Base-by-base conservation (phyloP, 2,888 invertebrate species). In the Palloptera scutellata region DNA sequence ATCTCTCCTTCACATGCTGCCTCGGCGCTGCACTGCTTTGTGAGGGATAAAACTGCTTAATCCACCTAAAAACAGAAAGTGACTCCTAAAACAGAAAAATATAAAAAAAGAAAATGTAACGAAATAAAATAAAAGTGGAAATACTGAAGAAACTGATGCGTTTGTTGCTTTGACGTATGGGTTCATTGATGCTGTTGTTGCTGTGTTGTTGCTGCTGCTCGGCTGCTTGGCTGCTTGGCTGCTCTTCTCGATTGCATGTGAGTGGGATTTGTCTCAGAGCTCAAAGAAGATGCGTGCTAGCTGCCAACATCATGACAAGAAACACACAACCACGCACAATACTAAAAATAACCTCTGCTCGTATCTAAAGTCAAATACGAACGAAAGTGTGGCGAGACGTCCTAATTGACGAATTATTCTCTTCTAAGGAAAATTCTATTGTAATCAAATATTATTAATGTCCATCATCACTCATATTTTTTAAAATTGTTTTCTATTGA, bases 161-260 rank as follows among this genome's bases (percentile, higher is more conserved):
- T 65, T 65, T 65, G 64, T 60, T 65, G 59, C 59, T 81, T 81
- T 81, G 81, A 81, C 82, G 80, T 81, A 81, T 82, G 81, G 77
- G 82, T 82, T 80, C 81, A 78, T 78, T 81, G 74, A 72, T 72
- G 70, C 41, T 52, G 59, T 58, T 58, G 58, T 12, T 78, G 79
- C 15, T 19, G 53, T 53, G 53, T 19, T 19, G 19, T 1, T 11
- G 53, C 8, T 53, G 19, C 17, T 12, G 19, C 54, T 63, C 55
- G 48, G 57, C 57, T 51, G 51, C 51, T 41, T 55, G 9, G 45
- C 45, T 43, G 12, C 45, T n/a, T 30, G 30, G 30, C 6, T 30
- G 30, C 30, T 30, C 30, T 6, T 30, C 30, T 30, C 30, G 6
- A 30, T 30, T 19, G 20, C 59, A 59, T 65, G 64, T 59, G 64